Evolutionary conservation across 1,140 invertebrate species (phyloP).

Genomic region (Mylabris phalerata): DNA sequence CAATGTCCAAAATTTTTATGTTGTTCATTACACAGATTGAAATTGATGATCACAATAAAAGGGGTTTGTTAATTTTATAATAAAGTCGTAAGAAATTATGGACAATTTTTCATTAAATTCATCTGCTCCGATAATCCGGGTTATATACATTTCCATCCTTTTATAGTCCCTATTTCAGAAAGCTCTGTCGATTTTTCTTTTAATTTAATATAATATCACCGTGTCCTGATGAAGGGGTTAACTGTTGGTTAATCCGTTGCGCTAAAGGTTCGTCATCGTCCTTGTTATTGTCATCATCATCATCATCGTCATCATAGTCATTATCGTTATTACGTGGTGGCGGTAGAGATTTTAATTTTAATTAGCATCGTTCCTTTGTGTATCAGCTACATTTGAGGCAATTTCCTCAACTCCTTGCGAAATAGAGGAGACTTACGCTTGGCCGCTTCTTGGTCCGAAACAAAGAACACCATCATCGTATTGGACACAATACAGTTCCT

Average conservation of each 20-base stretch:
- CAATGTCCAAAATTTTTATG: too few species aligned
- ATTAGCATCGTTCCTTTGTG: constrained; percentile 39
- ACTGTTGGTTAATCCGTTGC: background rate
- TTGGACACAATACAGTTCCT: constrained; percentile 43
- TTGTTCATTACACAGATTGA: too few species aligned
- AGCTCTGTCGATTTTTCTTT: background rate
- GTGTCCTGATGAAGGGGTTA: constrained; percentile 1
- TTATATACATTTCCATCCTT: background rate
- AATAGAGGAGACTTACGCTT: constrained; percentile 34
- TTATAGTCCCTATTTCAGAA: background rate
- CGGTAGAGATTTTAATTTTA: constrained; percentile 37
- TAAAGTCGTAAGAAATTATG: too few species aligned
- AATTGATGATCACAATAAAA: too few species aligned
- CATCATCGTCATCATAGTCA: too few species aligned
- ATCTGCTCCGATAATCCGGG: background rate
- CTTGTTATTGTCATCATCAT: too few species aligned
- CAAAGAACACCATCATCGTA: constrained; percentile 32
- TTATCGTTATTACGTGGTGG: constrained; percentile 14
- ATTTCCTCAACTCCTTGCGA: constrained; percentile 37
- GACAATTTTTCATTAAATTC: too few species aligned
- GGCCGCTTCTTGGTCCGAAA: constrained; percentile 38
- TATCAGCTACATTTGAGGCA: constrained; percentile 40
- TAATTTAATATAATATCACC: background rate
- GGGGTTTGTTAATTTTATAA: too few species aligned
- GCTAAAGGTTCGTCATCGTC: background rate